A percentile compares a stretch with the other conserved stretches of the same genome.
phyloP scores from a whole-genome alignment of 2,888 invertebrate species.

The Acanthococcus lagerstroemiae region DNA sequence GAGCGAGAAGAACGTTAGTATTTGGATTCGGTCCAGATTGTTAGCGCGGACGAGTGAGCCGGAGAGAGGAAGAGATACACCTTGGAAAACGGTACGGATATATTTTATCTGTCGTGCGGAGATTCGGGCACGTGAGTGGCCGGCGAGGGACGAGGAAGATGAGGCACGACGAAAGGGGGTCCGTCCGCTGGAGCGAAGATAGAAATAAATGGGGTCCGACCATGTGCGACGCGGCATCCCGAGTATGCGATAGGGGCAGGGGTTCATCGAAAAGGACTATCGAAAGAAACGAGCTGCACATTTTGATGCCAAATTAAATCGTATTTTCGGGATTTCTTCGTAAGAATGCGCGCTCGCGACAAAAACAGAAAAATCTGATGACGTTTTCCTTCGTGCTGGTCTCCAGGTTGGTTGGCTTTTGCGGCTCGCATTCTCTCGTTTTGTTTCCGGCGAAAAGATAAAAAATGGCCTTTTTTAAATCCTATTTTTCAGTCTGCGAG shows the following conservation, averaged over 20 bases:
- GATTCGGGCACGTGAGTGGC: background rate
- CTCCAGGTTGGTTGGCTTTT: too few species aligned
- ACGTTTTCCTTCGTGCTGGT: too few species aligned
- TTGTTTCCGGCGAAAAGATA: too few species aligned
- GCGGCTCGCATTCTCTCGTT: too few species aligned
- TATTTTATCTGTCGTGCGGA: background rate
- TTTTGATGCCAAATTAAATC: constrained; percentile 29
- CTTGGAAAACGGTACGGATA: constrained; percentile 9
- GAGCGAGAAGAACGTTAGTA: constrained; percentile 15
- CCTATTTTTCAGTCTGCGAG: too few species aligned
- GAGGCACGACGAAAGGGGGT: background rate
- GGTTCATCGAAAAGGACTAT: constrained; percentile 14
- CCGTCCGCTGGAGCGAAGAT: background rate
- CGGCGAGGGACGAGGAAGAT: background rate
- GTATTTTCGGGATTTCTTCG: constrained; percentile 20
- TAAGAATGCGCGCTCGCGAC: constrained; percentile 18
- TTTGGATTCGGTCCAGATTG: constrained; percentile 26
- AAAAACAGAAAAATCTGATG: too few species aligned
- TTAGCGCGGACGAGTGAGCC: too few species aligned
- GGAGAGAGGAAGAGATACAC: background rate
- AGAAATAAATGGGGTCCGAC: constrained; percentile 13
- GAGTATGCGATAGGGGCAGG: background rate
- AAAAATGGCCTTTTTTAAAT: too few species aligned
- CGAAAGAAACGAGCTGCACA: constrained; percentile 25
- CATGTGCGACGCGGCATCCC: background rate